phyloP scores from a whole-genome alignment of 2,797 vertebrate species.

The Leptoclinus maculatus region DNA sequence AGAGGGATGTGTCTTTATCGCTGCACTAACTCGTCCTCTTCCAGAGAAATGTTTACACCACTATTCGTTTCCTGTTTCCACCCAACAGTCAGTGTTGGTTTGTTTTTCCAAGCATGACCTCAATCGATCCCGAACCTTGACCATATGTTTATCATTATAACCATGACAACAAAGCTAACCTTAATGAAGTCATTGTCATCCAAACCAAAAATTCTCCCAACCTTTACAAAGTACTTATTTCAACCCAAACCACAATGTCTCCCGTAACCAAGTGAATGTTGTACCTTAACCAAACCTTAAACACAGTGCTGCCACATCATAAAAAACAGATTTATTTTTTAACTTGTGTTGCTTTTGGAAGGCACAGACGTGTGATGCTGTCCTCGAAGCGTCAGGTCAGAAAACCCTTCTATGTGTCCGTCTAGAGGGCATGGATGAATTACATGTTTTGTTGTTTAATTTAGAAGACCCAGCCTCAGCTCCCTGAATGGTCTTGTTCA shows the following conservation, averaged over 20 bases:
- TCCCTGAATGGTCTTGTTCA: background rate
- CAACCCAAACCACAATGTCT: background rate
- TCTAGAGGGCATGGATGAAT: background rate
- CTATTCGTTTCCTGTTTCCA: background rate
- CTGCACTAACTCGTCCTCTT: background rate
- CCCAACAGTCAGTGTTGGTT: background rate
- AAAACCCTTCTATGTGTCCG: background rate
- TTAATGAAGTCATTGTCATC: slow-evolving; percentile 5
- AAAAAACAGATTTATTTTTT: background rate
- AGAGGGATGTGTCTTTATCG: background rate
- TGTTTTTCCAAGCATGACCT: background rate
- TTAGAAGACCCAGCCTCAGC: background rate
- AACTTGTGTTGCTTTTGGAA: background rate
- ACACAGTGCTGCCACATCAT: background rate
- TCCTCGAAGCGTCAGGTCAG: background rate
- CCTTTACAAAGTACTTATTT: background rate
- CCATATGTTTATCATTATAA: background rate
- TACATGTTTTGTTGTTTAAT: background rate
- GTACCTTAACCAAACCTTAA: background rate
- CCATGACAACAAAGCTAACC: background rate
- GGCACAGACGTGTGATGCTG: background rate
- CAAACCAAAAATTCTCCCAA: background rate
- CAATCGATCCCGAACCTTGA: background rate
- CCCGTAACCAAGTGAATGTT: background rate
- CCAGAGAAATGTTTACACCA: background rate